A percentile compares a stretch with the other conserved stretches of the same genome.
Conservation (phyloP, 2,113 vertebrate species). For the Spilogale gracilis region DNA sequence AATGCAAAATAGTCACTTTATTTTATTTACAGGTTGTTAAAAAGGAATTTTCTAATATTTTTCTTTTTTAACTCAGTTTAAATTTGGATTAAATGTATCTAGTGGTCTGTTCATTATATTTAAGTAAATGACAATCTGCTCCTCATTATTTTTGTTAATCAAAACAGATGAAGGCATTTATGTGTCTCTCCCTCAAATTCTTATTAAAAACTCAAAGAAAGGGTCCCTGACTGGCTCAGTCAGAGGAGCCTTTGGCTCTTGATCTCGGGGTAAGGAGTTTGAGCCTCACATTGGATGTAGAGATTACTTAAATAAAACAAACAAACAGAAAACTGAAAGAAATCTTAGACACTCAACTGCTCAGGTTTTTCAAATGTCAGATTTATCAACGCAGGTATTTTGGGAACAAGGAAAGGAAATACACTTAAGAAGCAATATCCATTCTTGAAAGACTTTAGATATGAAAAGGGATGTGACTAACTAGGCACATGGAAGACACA, state of each 20-base stretch:
- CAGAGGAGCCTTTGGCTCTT: neutral
- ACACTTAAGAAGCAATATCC: neutral
- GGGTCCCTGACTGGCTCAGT: neutral
- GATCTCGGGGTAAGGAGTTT: neutral
- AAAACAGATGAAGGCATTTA: neutral
- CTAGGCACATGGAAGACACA: too few species aligned
- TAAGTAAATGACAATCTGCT: neutral
- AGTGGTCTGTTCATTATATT: neutral
- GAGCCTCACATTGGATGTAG: neutral
- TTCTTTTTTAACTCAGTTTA: neutral
- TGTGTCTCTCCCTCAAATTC: neutral
- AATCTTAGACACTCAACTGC: neutral
- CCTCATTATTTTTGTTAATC: neutral
- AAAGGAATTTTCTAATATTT: neutral
- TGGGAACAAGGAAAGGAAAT: neutral
- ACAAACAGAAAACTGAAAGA: neutral
- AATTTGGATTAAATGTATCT: constrained; percentile 11
- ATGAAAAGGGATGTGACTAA: neutral
- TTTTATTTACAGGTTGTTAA: neutral
- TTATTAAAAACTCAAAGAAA: neutral
- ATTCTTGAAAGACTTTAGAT: neutral
- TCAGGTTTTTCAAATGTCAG: neutral
- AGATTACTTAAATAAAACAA: neutral
- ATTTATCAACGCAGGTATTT: neutral
- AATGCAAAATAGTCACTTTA: neutral